A percentile compares a stretch with the other conserved stretches of the same genome.
phyloP scores from a whole-genome alignment of 2,113 vertebrate species.

The Crotalus horridus region DNA sequence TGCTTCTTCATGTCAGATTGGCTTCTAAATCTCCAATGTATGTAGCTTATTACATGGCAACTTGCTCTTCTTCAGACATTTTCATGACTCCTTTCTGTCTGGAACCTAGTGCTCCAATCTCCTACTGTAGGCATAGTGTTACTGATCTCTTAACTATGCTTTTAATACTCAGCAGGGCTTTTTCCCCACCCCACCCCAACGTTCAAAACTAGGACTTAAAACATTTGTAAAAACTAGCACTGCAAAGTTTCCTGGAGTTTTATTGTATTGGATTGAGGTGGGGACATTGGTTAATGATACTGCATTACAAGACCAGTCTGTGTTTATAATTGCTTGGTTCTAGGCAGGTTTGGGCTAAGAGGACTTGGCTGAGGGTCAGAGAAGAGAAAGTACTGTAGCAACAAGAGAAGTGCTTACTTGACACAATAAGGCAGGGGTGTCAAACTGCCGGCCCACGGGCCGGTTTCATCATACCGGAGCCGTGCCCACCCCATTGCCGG shows the following conservation, averaged over 20 bases:
- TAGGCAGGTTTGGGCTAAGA: background rate
- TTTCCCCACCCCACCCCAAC: background rate
- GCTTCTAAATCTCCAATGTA: background rate
- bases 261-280: background rate
- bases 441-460: too few species aligned
- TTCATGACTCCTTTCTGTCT: background rate
- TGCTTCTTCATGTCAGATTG: background rate
- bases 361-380: background rate
- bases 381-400: background rate
- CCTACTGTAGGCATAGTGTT: background rate
- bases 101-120: background rate
- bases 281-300: background rate
- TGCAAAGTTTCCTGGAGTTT: background rate
- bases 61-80: background rate
- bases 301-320: background rate
- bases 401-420: background rate
- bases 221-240: background rate
- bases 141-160: background rate
- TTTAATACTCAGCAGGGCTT: background rate
- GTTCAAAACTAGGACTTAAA: background rate
- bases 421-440: background rate
- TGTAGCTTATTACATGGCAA: background rate
- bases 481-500: too few species aligned
- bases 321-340: background rate
- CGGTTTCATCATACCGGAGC: too few species aligned